Evolutionary conservation across 1,140 invertebrate genomes (phyloP).

Genomic region (Sinella curviseta): DNA sequence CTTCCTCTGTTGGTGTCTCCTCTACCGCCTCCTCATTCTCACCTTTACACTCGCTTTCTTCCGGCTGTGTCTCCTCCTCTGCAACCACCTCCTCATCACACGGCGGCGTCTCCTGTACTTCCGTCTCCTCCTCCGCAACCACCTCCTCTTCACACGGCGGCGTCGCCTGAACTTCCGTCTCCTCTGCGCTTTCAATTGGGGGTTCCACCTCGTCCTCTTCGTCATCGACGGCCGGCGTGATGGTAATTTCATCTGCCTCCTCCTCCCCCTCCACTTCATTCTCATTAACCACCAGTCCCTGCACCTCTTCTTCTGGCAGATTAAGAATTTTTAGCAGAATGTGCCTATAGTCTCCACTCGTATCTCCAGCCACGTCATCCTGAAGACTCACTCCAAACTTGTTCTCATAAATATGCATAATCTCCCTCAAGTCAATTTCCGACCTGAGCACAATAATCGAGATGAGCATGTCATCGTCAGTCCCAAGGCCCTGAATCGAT

Average conservation of each 20-base stretch:
- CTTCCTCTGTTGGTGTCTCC: no score
- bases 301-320: neutral
- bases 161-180: no score
- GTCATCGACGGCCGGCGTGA: no score
- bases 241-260: neutral
- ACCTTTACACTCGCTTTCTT: no score
- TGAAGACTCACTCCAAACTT: constrained; percentile 69
- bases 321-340: constrained; percentile 64
- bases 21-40: no score
- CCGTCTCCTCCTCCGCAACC: no score
- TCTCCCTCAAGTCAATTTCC: constrained; percentile 70
- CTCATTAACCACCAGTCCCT: neutral
- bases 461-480: constrained; percentile 70
- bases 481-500: constrained; percentile 71
- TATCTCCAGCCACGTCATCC: constrained; percentile 73
- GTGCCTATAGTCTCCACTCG: constrained; percentile 86
- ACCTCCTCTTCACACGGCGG: no score
- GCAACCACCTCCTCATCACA: no score
- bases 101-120: no score
- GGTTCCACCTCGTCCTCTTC: no score
- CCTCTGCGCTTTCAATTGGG: no score
- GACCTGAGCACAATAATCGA: constrained; percentile 70
- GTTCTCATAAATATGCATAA: constrained; percentile 68
- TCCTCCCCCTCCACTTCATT: neutral
- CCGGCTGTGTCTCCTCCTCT: no score